Conservation (phyloP, 1,140 invertebrate species). For the Panulirus ornatus region DNA sequence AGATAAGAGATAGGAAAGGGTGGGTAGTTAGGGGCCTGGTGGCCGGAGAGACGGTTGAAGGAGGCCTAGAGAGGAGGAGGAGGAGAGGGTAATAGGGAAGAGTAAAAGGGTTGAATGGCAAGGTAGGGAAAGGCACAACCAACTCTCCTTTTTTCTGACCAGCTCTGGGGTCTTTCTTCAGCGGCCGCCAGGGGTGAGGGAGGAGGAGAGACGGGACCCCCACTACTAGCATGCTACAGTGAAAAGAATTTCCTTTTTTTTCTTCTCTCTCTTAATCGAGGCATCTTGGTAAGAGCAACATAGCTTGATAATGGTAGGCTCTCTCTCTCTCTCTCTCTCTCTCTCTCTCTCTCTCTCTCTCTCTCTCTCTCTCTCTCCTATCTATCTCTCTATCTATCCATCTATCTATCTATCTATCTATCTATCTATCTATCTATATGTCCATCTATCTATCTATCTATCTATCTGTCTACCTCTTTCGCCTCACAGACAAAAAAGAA, state of each 20-base stretch:
- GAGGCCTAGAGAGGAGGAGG: background rate
- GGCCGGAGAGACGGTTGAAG: no score
- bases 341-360: no score
- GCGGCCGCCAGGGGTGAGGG: no score
- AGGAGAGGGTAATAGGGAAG: background rate
- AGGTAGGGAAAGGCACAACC: background rate
- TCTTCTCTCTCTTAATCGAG: background rate
- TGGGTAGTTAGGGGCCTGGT: no score
- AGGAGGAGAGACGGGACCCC: no score
- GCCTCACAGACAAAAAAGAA: no score
- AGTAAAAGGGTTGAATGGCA: background rate
- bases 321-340: no score
- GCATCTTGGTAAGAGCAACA: constrained; percentile 29
- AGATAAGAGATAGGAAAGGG: no score
- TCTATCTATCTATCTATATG: background rate
- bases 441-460: background rate
- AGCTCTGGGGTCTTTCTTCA: background rate
- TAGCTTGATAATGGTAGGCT: no score
- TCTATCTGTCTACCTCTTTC: background rate
- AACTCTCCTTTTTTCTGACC: background rate
- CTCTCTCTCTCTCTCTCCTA: no score
- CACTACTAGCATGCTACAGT: no score
- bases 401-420: background rate
- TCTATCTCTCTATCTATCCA: no score
- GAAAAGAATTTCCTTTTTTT: constrained; percentile 1